Base-by-base conservation (phyloP, 1,140 invertebrate genomes). In the Acromyrmex echinatior region DNA sequence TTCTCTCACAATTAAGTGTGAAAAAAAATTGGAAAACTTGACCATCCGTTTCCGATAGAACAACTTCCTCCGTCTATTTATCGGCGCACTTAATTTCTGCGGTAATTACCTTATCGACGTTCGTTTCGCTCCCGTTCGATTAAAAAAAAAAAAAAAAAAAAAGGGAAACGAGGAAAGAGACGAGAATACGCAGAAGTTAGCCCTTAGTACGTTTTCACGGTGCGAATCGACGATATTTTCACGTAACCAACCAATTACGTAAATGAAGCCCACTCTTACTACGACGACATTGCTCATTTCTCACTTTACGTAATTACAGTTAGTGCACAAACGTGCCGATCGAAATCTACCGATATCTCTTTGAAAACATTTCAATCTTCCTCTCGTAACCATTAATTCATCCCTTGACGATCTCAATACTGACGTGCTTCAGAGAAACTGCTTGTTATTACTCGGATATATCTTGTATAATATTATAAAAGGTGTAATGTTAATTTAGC, bases 1-100 rank as follows among this genome's bases (percentile, higher is more conserved):
- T 31, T 35, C 21, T 63, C 58, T 18, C 21, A 66, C 74, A 74
- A 25, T 76, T 16, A 35, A n/a, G 53, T 31, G 73, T 16, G 62
- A 68, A 79, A 87, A 25, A 31, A 86, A 91, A 88, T 90, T 90
- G 86, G 51, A 88, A 91, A 88, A 91, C 81, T 90, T 91, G 68
- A 9, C 62, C 68, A 60, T 71, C 79, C 49, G 39, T 16, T 53
- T 56, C 21, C 49, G 73, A 87, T 76, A 31, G 45, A 78, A 74
- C 85, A 76, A 81, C 65, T 86, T 90, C 56, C 25, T 51, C 9
- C 49, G 31, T 60, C 73, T 77, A 86, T 90, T 90, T 86, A 88
- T 90, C 70, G 63, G 39, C 14, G 63, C 63, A 82, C 84, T 91
- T 91, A 90, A 88, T 88, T 90, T 70, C 45, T 56, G 12, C 28